Evolutionary conservation across 2,888 invertebrate species (phyloP).

Genomic region (Tuta absoluta): DNA sequence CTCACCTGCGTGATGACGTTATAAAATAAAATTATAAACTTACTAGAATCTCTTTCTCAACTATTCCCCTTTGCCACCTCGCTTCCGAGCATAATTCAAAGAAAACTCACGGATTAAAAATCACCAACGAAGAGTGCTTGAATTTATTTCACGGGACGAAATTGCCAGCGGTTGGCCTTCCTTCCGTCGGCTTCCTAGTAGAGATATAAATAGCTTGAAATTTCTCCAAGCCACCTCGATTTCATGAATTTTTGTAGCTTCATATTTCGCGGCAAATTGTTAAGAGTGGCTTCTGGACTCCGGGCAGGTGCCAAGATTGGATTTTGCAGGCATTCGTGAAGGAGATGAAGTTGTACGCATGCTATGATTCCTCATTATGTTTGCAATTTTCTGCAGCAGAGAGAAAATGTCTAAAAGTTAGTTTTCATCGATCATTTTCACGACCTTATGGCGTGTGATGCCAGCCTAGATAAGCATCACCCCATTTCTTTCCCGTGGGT

Average conservation of each 20-base stretch:
- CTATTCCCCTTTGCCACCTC: constrained; percentile 32
- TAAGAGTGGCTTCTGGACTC: constrained; percentile 41
- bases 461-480: too few relatives aligned
- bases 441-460: too few relatives aligned
- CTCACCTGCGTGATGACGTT: background rate
- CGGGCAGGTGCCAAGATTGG: constrained; percentile 40
- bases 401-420: too few relatives aligned
- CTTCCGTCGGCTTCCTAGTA: constrained; percentile 45
- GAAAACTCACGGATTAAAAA: constrained; percentile 60
- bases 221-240: constrained; percentile 51
- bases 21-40: background rate
- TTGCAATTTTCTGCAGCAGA: too few relatives aligned
- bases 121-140: constrained; percentile 50
- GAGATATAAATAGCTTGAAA: constrained; percentile 51
- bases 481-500: too few relatives aligned
- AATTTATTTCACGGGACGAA: constrained; percentile 60
- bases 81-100: constrained; percentile 59
- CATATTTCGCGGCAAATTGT: constrained; percentile 64
- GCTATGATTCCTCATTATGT: background rate
- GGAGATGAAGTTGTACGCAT: constrained; percentile 28
- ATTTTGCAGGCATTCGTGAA: constrained; percentile 49
- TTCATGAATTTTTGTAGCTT: constrained; percentile 64
- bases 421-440: too few relatives aligned
- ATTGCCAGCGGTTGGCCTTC: constrained; percentile 58
- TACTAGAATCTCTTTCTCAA: constrained; percentile 20